Evolutionary conservation across 2,888 invertebrate genomes (phyloP), one percentile per base, ranked within the genome.

Genomic region (Tinea trinotella): DNA sequence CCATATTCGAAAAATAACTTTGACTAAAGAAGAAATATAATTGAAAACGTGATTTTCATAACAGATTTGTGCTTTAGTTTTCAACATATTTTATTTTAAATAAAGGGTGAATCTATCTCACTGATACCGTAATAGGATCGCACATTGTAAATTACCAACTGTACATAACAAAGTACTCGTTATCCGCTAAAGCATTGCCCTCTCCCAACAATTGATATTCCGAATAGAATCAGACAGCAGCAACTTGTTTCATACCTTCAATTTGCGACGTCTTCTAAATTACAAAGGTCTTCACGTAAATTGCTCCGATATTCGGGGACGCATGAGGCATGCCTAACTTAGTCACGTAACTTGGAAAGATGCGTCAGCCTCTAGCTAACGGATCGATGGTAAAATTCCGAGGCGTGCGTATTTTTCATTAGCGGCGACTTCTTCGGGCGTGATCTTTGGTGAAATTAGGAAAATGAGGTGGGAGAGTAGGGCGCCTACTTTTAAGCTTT

Each of bases 261-360:
- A 78, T 80, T 80, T 78, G 76, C 73, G 69, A 76, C 73, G 74
- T 72, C 72, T 71, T 78, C 80, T 76, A 77, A 80, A 82, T 83
- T 82, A 82, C 80, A 77, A 76, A 78, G 82, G 77, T 76, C 74
- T 76, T 70, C 76, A 73, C 80, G 81, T 80, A 83, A 83, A 83
- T 83, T 83, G 82, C 81, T 78, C 79, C 81, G 78, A 82, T 82
- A 82, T 82, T 80, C 76, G 61, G 64, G 68, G 70, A 80, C 78
- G 76, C 73, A 69, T 63, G 62, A 68, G 76, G 81, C 79, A 81
- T 79, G 74, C 70, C 44, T 78, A 79, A 81, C 69, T 59, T 54
- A 72, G 76, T 76, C 80, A 81, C 78, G 76, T 50, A 50, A 24
- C 50, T 50, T 24, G 13, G 61, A 61, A 69, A 74, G 72, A 76